Percentiles rank a stretch among this genome's conserved stretches.
phyloP scores from a whole-genome alignment of 2,113 vertebrate genomes.

The Oncorhynchus gorbuscha region DNA sequence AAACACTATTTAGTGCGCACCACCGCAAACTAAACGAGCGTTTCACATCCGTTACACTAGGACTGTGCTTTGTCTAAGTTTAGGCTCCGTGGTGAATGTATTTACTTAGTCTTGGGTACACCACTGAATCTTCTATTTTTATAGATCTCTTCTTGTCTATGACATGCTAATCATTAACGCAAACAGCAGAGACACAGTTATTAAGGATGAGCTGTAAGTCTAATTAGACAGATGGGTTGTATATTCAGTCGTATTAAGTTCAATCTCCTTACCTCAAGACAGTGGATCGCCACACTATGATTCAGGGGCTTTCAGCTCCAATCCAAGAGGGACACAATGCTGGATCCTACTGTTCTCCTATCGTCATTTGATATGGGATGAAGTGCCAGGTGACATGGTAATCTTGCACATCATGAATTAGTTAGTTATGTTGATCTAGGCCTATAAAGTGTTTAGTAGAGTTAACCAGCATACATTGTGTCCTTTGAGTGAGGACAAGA shows the following conservation, averaged over 20 bases:
- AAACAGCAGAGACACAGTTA: not conserved
- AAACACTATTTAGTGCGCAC: too few species aligned
- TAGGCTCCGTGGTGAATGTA: not conserved
- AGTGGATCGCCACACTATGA: not conserved
- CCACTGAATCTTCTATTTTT: not conserved
- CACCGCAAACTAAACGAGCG: too few species aligned
- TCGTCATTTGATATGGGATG: not conserved
- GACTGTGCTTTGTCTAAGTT: not conserved
- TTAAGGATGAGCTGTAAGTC: not conserved
- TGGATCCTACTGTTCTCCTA: not conserved
- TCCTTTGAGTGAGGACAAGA: not conserved
- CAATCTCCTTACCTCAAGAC: not conserved
- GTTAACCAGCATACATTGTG: not conserved
- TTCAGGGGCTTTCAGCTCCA: not conserved
- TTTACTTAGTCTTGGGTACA: not conserved
- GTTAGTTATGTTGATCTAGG: not conserved
- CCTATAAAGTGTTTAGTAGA: not conserved
- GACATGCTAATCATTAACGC: not conserved
- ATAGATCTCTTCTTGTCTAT: not conserved
- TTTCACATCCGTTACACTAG: too few species aligned
- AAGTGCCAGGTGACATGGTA: not conserved
- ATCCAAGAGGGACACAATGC: not conserved
- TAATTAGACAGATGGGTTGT: not conserved
- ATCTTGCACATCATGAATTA: not conserved
- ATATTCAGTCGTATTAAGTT: not conserved